Evolutionary conservation across 2,888 invertebrate genomes (phyloP).

Genomic region (Cephalotes varians): DNA sequence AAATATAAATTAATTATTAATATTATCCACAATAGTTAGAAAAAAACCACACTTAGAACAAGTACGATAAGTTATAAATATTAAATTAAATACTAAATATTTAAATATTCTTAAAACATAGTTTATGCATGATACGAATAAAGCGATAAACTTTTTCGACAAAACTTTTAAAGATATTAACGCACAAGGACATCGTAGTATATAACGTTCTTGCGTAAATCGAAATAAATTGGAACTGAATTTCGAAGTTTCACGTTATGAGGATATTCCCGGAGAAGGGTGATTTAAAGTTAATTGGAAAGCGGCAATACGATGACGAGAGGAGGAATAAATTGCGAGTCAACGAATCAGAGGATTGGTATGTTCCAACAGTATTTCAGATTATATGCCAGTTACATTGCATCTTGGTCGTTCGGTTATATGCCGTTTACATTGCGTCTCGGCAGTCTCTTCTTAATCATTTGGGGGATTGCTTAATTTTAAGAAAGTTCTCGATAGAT

Average conservation of each 20-base stretch:
- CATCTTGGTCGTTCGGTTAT: conserved; percentile 74
- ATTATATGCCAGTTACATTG: conserved; percentile 75
- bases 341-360: conserved; percentile 64
- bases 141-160: conserved; percentile 1
- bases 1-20: not conserved
- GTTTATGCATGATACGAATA: not conserved
- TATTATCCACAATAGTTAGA: not conserved
- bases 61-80: not conserved
- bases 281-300: conserved; percentile 79
- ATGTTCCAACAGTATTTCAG: conserved; percentile 67
- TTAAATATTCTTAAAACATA: not conserved
- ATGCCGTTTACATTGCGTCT: conserved; percentile 73
- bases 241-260: conserved; percentile 68
- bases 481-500: conserved; percentile 66
- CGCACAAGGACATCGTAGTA: conserved; percentile 21
- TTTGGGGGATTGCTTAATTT: conserved; percentile 68
- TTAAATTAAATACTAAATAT: not conserved
- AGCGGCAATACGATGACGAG: conserved; percentile 61
- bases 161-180: conserved; percentile 17
- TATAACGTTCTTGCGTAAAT: conserved; percentile 39
- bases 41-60: not conserved
- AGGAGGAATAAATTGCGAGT: conserved; percentile 75
- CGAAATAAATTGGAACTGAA: conserved; percentile 56
- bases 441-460: conserved; percentile 66
- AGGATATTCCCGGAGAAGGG: conserved; percentile 63